A percentile compares a stretch with the other conserved stretches of the same genome.
Conservation (phyloP, 2,113 vertebrate species). For the Catharus fuscescens region DNA sequence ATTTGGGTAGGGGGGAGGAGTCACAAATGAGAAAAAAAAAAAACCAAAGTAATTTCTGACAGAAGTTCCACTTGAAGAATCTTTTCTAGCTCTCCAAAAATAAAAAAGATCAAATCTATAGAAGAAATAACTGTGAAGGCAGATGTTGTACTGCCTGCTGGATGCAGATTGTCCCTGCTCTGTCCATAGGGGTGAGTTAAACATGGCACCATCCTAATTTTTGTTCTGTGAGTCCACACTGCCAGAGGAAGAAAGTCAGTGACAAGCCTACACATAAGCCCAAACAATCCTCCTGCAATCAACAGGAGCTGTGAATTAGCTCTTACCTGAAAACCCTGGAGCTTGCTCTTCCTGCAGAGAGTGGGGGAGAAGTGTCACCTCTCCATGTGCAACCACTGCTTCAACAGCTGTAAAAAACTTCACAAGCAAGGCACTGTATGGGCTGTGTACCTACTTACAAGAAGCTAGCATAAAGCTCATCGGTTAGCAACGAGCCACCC, state of each 20-base stretch:
- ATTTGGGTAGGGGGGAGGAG: background rate
- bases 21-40: background rate
- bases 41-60: background rate
- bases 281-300: background rate
- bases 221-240: background rate
- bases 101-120: background rate
- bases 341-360: too few species aligned
- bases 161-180: background rate
- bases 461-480: rapidly evolving
- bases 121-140: background rate
- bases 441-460: background rate
- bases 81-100: background rate
- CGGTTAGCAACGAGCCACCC: background rate
- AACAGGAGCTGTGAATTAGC: background rate
- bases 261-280: background rate
- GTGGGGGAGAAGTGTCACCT: too few species aligned
- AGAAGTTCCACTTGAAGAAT: background rate
- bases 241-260: background rate
- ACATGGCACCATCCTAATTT: background rate
- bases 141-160: background rate
- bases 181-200: background rate
- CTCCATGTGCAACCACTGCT: too few species aligned
- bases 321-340: background rate
- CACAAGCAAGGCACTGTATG: too few species aligned
- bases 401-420: too few species aligned